A percentile compares a stretch with the other conserved stretches of the same genome.
Conservation (phyloP, 2,113 vertebrate genomes). For the Siniperca chuatsi region DNA sequence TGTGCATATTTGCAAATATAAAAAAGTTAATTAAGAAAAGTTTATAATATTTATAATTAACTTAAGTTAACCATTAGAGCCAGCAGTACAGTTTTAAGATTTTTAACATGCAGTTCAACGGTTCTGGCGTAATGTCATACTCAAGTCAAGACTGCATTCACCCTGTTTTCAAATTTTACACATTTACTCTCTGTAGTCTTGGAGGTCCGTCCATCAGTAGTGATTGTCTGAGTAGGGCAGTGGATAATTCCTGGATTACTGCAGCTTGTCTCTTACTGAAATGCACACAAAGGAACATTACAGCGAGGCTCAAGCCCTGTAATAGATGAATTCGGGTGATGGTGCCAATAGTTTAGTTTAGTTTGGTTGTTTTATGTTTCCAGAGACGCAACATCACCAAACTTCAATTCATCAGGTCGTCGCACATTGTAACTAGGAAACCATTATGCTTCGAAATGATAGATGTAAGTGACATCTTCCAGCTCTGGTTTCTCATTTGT, state of each 20-base stretch:
- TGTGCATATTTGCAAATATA: too few species aligned
- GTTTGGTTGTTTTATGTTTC: constrained; percentile 1
- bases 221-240: not conserved
- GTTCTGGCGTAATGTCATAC: not conserved
- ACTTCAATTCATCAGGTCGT: not conserved
- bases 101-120: not conserved
- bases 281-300: not conserved
- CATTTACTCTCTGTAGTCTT: not conserved
- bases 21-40: not conserved
- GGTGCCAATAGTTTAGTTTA: not conserved
- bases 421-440: not conserved
- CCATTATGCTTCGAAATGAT: not conserved
- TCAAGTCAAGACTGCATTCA: not conserved
- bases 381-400: not conserved
- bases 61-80: not conserved
- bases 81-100: not conserved
- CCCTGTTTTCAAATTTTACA: not conserved
- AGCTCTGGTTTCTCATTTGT: not conserved
- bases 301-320: not conserved
- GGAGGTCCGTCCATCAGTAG: not conserved
- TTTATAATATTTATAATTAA: not conserved
- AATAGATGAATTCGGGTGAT: not conserved
- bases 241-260: not conserved
- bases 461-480: not conserved
- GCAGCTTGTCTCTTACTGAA: not conserved